phyloP scores from a whole-genome alignment of 2,113 vertebrate species.

The Pluvianellus socialis region DNA sequence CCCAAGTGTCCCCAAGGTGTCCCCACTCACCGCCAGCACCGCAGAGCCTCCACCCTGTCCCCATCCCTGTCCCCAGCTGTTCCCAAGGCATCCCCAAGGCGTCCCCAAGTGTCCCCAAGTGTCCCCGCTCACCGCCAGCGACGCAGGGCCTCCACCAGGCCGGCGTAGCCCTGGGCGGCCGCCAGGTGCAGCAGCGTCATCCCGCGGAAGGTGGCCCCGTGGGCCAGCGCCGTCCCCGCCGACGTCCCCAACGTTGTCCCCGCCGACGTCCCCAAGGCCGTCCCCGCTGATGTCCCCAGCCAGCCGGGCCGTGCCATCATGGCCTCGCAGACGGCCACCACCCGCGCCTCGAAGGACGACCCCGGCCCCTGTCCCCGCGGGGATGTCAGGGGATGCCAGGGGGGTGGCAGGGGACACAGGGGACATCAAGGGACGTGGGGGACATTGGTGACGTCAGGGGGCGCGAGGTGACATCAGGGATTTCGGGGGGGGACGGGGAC shows the following conservation, averaged over 20 bases:
- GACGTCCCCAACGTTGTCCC: conserved; percentile 39
- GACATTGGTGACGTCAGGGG: too few relatives aligned
- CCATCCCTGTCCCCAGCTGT: too few relatives aligned
- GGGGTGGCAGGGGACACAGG: too few relatives aligned
- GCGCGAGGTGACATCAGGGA: background rate
- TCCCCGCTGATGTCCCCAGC: conserved; percentile 54
- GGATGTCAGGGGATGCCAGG: background rate
- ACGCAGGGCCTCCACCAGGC: conserved; percentile 86
- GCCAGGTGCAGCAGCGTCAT: conserved; percentile 91
- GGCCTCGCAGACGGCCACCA: conserved; percentile 83
- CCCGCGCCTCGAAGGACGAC: conserved; percentile 86
- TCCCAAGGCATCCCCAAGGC: too few relatives aligned
- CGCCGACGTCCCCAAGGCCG: conserved; percentile 48
- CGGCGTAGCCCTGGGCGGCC: conserved; percentile 87
- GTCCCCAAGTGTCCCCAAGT: background rate
- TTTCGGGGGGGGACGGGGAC: background rate
- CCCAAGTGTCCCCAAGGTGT: too few relatives aligned
- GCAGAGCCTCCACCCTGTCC: too few relatives aligned
- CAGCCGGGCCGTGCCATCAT: conserved; percentile 82
- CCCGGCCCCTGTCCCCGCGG: background rate
- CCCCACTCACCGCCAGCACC: too few relatives aligned
- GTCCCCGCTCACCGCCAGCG: conserved; percentile 78
- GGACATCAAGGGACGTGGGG: too few relatives aligned
- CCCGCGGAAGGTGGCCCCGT: conserved; percentile 80
- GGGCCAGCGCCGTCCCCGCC: conserved; percentile 70